Evolutionary conservation across 2,888 invertebrate species (phyloP).

Genomic region (Polydrusus tereticollis): DNA sequence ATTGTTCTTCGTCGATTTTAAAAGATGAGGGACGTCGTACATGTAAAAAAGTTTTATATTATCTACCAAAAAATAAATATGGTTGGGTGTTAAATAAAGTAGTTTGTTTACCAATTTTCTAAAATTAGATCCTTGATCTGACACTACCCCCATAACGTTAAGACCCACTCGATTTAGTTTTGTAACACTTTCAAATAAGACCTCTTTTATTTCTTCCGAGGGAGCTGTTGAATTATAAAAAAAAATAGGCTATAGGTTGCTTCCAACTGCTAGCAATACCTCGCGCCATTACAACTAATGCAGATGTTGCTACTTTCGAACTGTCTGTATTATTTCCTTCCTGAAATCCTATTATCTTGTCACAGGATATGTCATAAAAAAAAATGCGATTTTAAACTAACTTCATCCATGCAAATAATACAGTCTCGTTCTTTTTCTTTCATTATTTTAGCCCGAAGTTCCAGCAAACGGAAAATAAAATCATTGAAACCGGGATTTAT

Average conservation of each 20-base stretch:
- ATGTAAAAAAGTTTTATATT: no score
- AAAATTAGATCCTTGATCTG: no score
- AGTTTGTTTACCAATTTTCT: neutral
- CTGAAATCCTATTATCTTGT: constrained; percentile 34
- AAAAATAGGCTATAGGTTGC: constrained; percentile 45
- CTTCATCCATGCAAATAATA: no score
- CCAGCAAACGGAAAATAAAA: no score
- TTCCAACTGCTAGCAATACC: constrained; percentile 15
- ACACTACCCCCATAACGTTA: constrained; percentile 45
- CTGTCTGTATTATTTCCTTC: constrained; percentile 5
- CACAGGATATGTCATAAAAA: constrained; percentile 19
- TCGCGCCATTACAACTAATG: constrained; percentile 7
- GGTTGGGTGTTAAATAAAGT: neutral
- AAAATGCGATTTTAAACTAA: no score
- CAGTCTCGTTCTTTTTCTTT: no score
- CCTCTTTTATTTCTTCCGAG: constrained; percentile 42
- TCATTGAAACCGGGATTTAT: no score
- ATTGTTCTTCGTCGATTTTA: constrained; percentile 15
- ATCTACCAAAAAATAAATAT: constrained; percentile 3
- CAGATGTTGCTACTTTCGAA: neutral
- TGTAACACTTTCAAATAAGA: constrained; percentile 39
- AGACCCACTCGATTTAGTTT: constrained; percentile 36
- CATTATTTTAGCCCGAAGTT: no score
- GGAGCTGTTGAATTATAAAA: constrained; percentile 32
- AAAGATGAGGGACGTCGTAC: constrained; percentile 23